These are phyloP conservation scores for Mesodorylaimus sp. DNA, from an alignment of 2,888 invertebrate genomes.

Conservation along the genomic window DNA sequence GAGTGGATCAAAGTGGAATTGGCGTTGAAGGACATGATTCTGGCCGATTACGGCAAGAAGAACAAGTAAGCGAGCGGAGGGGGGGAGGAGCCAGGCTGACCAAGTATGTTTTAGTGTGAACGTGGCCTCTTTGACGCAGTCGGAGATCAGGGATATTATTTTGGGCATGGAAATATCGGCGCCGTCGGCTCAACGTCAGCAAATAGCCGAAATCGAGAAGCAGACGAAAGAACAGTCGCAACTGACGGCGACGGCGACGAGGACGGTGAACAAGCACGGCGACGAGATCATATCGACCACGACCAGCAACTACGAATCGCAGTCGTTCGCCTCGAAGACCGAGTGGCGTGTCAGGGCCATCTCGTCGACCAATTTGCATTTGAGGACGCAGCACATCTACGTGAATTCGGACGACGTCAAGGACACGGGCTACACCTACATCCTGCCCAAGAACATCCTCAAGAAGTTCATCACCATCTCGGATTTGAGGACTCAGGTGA, in stretches of 20 bases:
- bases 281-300: constrained; percentile 98
- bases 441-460: constrained; percentile 69
- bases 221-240: constrained; percentile 95
- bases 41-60: constrained; percentile 98
- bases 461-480: constrained; percentile 99
- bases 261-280: constrained; percentile 96
- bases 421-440: constrained; percentile 86
- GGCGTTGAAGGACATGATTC: constrained; percentile 86
- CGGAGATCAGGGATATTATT: constrained; percentile 96
- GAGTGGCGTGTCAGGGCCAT: constrained; percentile 96
- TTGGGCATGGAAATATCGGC: constrained; percentile 99
- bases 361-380: constrained; percentile 85
- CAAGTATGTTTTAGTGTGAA: constrained; percentile 56
- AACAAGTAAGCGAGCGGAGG: constrained; percentile 57
- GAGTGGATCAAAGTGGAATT: constrained; percentile 99
- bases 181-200: constrained; percentile 92
- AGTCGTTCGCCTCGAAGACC: constrained; percentile 92
- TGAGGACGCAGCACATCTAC: constrained; percentile 95
- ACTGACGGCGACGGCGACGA: constrained; percentile 89
- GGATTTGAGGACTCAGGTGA: constrained; percentile 76
- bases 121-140: constrained; percentile 93
- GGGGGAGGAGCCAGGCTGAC: constrained; percentile 1
- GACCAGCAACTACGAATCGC: constrained; percentile 94
- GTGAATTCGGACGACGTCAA: constrained; percentile 98
- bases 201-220: constrained; percentile 98